Base-by-base conservation (phyloP, 1,140 invertebrate species). In the Bemisia tabaci region DNA sequence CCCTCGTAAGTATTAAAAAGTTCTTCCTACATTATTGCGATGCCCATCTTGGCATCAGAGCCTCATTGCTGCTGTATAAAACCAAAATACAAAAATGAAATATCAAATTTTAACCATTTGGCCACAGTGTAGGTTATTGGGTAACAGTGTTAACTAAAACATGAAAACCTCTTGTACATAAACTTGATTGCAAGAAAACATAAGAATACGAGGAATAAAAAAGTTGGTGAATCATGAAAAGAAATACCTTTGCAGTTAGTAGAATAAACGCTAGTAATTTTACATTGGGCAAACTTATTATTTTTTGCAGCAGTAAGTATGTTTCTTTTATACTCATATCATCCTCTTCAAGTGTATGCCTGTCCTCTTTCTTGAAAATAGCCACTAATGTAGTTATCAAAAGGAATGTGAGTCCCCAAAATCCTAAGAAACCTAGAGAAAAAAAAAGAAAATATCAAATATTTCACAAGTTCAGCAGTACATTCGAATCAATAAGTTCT, bases 401-500 rank as follows among this genome's bases (percentile, higher is more conserved):
- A 24, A 98, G 80, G 77, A 99, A 99, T 1, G 92, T 79, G 74
- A 92, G 84, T 23, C 93, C 94, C 95, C 96, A 99, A 75, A 98
- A 97, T 75, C 89, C 90, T 2, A 99, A 81, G 78, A 98, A 99
- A 69, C 87, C 90, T 90, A 73, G 12, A 72, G 71, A 70, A 68
- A 72, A 63, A 59, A 67, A 22, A 67, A 70, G n/a, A n/a, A n/a
- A n/a, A n/a, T n/a, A n/a, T n/a, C n/a, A n/a, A n/a, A n/a, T n/a
- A n/a, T n/a, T n/a, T n/a, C n/a, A n/a, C n/a, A n/a, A n/a, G n/a
- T n/a, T n/a, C n/a, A n/a, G n/a, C n/a, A n/a, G n/a, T n/a, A n/a
- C n/a, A n/a, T n/a, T n/a, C n/a, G n/a, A n/a, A n/a, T n/a, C n/a
- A n/a, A n/a, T n/a, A n/a, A n/a, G n/a, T n/a, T n/a, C n/a, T n/a